Evolutionary conservation across 2,113 vertebrate genomes (phyloP).

Genomic region (Rhea americana): DNA sequence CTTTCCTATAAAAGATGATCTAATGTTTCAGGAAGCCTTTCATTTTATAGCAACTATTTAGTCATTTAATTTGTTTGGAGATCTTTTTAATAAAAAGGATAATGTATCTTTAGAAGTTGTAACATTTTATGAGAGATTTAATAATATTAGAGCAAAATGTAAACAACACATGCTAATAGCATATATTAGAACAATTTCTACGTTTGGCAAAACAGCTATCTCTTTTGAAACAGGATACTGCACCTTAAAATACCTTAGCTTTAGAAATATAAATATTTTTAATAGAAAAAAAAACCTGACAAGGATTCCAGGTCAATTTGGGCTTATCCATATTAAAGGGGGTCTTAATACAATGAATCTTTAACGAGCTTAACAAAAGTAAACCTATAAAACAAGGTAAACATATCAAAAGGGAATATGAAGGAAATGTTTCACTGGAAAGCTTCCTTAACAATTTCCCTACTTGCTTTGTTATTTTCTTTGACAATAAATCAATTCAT

Average conservation of each 20-base stretch:
- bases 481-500: conserved; percentile 97
- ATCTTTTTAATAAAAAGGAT: conserved; percentile 74
- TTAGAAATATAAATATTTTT: conserved; percentile 84
- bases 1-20: conserved; percentile 45
- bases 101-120: conserved; percentile 76
- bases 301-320: conserved; percentile 77
- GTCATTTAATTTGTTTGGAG: conserved; percentile 60
- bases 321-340: conserved; percentile 80
- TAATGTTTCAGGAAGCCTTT: conserved; percentile 63
- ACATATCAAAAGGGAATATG: conserved; percentile 87
- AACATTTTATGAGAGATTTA: conserved; percentile 69
- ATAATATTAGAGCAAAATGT: conserved; percentile 75
- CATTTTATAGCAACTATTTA: conserved; percentile 61
- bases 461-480: conserved; percentile 91
- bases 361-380: conserved; percentile 86
- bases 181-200: conserved; percentile 75
- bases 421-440: conserved; percentile 93
- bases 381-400: conserved; percentile 91
- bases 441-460: conserved; percentile 92
- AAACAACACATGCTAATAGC: conserved; percentile 76
- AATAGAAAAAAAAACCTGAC: conserved; percentile 77
- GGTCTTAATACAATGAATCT: conserved; percentile 77
- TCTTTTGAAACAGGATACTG: conserved; percentile 78
- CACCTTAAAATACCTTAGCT: conserved; percentile 78
- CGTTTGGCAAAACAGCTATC: conserved; percentile 78